Percentiles rank a stretch among this genome's conserved stretches.
Evolutionary conservation across 2,797 vertebrate species (phyloP).

Genomic region (Ispidina picta): DNA sequence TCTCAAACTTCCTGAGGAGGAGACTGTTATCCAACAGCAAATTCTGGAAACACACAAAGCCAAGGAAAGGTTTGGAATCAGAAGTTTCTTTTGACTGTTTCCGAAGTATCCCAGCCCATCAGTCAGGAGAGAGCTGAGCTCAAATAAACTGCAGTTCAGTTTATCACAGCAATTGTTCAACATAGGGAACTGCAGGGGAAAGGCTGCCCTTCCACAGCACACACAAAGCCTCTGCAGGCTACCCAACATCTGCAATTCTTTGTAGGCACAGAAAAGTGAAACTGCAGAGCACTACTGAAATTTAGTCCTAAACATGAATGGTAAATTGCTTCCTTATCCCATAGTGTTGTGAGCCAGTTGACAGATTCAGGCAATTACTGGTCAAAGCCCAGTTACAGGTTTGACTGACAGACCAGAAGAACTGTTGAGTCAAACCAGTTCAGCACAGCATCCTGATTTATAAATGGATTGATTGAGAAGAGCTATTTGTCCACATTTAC

Average conservation of each 20-base stretch:
- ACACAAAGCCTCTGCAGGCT: background rate
- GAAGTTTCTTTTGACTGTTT: background rate
- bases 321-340: background rate
- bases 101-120: background rate
- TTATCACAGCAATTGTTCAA: background rate
- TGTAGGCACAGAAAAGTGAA: background rate
- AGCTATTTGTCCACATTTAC: background rate
- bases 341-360: background rate
- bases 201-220: background rate
- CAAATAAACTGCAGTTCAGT: background rate
- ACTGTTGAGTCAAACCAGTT: background rate
- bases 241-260: background rate
- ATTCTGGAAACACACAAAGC: background rate
- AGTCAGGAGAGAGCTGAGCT: background rate
- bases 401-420: background rate
- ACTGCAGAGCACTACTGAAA: background rate
- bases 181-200: background rate
- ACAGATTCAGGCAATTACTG: background rate
- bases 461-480: background rate
- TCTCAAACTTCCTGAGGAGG: background rate
- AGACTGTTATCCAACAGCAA: background rate
- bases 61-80: background rate
- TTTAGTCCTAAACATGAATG: background rate
- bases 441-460: background rate
- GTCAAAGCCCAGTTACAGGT: background rate